Evolutionary conservation across 1,140 invertebrate genomes (phyloP), one percentile per base, ranked within the genome.

Genomic region (Bombus terrestris): DNA sequence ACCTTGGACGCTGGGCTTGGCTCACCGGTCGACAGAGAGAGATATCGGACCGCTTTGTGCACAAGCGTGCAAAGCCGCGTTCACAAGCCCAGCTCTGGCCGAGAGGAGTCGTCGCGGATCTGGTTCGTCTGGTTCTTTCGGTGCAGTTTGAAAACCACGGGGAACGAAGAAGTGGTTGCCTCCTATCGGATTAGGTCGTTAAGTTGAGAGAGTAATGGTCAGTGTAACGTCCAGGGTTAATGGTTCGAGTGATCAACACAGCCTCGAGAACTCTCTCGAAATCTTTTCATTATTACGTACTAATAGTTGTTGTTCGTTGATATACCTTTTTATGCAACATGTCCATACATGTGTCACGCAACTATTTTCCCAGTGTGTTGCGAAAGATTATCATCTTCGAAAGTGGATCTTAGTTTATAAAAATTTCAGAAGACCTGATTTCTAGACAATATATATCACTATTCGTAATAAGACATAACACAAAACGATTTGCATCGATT

Each of bases 1-100:
- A 91, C 89, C 89, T 91, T 87, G 87, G 83, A 78, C 90, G 86
- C 90, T 91, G 90, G 87, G 90, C 88, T 91, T 89, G 90, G 89
- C 87, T 91, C 81, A 35, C 76, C 53, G 64, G 43, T 68, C 76
- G 41, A 22, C 32, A 25, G 25, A 41, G 37, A 25, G 37, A 39
- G 68, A 39, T 28, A n/a, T 39, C 69, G 64, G 71, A 32, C 64
- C 64, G 64, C 81, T 84, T 81, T 80, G 75, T 79, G 81, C 86
- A 75, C 64, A 76, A 78, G 90, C 82, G 85, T 81, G 76, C 72
- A 80, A 85, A 53, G 81, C 82, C 6, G 22, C 64, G 82, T 78
- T 71, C 82, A 78, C 43, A 69, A 28, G 59, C 59, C 22, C 68
- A 3, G 35, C 28, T 66, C 28, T 10, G 47, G 1, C 18, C 71